Conservation (phyloP, 1,140 invertebrate genomes). For the Drosophila albomicans region DNA sequence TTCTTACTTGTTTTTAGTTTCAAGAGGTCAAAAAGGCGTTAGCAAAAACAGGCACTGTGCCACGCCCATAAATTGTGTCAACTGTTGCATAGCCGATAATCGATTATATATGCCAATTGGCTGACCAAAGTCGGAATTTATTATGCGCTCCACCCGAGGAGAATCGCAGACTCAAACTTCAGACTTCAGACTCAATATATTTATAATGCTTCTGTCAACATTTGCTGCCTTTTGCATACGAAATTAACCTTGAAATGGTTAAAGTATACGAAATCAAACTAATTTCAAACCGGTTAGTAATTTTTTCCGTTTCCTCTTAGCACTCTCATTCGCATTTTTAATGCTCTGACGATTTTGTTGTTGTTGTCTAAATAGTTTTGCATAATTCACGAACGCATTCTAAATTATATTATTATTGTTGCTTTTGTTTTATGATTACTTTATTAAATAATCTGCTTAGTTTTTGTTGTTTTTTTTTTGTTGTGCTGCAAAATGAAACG, state of each 20-base stretch:
- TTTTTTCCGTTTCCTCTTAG: slow-evolving; percentile 19
- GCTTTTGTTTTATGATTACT: slow-evolving; percentile 6
- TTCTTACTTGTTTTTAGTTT: not conserved
- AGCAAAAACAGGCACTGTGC: not conserved
- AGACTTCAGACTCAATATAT: slow-evolving; percentile 21
- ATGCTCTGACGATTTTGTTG: slow-evolving; percentile 21
- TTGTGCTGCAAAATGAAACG: not conserved
- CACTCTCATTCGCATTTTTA: slow-evolving; percentile 40
- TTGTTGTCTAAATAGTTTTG: slow-evolving; percentile 40
- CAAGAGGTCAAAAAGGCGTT: slow-evolving; percentile 5
- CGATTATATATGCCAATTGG: slow-evolving; percentile 38
- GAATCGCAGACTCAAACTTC: slow-evolving; percentile 1
- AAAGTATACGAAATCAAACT: slow-evolving; percentile 42
- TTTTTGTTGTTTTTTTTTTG: not conserved
- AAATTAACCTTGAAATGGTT: slow-evolving; percentile 65
- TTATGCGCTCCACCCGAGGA: slow-evolving; percentile 3
- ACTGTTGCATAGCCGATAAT: slow-evolving; percentile 25
- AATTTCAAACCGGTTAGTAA: slow-evolving; percentile 59
- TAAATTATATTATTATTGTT: slow-evolving; percentile 9
- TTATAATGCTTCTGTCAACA: slow-evolving; percentile 41
- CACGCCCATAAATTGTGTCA: slow-evolving; percentile 71
- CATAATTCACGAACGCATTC: slow-evolving; percentile 44
- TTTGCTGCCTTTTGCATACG: slow-evolving; percentile 37
- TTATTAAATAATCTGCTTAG: not conserved
- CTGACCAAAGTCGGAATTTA: slow-evolving; percentile 40